A percentile compares a stretch with the other conserved stretches of the same genome.
Evolutionary conservation across 2,888 invertebrate species (phyloP).

Genomic region (Zygothrica quintamaculata): DNA sequence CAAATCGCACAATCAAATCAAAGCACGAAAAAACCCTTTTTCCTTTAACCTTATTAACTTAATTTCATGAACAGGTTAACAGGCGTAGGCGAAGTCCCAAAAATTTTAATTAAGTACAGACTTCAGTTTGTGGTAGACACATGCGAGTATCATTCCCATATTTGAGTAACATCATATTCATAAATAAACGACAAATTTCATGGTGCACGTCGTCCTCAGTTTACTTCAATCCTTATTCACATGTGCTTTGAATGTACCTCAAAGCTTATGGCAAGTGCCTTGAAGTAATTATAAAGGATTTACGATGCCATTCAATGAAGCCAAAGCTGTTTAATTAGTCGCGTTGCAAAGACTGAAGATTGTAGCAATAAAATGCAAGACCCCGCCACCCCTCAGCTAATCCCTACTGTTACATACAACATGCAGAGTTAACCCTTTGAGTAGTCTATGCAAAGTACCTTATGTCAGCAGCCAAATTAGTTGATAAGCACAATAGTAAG

Average conservation of each 20-base stretch:
- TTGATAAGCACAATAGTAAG: not conserved
- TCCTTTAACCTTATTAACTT: conserved; percentile 65
- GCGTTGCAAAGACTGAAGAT: not conserved
- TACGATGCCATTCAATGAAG: conserved; percentile 62
- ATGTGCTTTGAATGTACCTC: conserved; percentile 41
- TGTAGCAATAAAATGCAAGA: conserved; percentile 21
- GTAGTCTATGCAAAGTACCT: not conserved
- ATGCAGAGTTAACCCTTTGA: no score
- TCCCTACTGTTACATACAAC: no score
- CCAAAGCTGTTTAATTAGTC: conserved; percentile 66
- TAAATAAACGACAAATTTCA: conserved; percentile 75
- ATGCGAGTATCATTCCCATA: conserved; percentile 14
- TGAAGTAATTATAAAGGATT: conserved; percentile 72
- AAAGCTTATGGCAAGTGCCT: conserved; percentile 42
- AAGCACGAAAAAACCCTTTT: conserved; percentile 66
- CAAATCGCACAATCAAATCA: conserved; percentile 73
- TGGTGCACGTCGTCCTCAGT: conserved; percentile 43
- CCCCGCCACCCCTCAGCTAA: not conserved
- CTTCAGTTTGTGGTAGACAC: conserved; percentile 11
- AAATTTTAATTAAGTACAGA: conserved; percentile 67
- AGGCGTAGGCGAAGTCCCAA: conserved; percentile 21
- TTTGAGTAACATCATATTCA: conserved; percentile 64
- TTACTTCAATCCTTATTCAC: conserved; percentile 34
- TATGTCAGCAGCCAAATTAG: no score
- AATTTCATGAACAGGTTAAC: conserved; percentile 32